Evolutionary conservation across 2,888 invertebrate genomes (phyloP).

Genomic region (Spilosoma lubricipeda): DNA sequence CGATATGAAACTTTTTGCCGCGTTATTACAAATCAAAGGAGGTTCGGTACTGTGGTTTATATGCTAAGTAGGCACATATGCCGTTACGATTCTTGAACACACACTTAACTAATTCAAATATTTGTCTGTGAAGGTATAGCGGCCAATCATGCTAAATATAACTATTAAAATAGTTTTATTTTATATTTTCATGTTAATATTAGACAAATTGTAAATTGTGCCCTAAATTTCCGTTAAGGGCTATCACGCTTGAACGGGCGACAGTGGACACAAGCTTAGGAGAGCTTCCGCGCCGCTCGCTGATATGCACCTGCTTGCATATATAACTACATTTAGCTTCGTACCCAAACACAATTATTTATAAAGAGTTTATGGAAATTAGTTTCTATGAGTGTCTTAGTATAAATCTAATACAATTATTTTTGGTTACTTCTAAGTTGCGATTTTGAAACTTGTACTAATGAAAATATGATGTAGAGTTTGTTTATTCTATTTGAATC

Average conservation of each 20-base stretch:
- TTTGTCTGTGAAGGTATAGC: neutral
- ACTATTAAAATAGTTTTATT: neutral
- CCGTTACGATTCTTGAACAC: neutral
- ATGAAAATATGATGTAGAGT: neutral
- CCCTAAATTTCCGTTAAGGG: slow-evolving; percentile 25
- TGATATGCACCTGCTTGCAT: slow-evolving; percentile 20
- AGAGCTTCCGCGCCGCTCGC: slow-evolving; percentile 23
- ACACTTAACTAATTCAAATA: neutral
- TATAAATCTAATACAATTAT: neutral
- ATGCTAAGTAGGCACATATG: neutral
- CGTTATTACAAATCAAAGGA: neutral
- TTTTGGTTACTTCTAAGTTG: too few relatives aligned
- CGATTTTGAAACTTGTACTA: neutral
- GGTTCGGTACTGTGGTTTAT: neutral
- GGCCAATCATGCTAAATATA: neutral
- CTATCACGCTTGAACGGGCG: slow-evolving; percentile 30
- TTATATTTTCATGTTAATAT: neutral
- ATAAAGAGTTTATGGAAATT: too few relatives aligned
- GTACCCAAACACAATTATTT: too few relatives aligned
- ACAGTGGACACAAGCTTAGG: slow-evolving; percentile 18
- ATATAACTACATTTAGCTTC: neutral
- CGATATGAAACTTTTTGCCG: neutral
- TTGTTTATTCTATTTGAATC: neutral
- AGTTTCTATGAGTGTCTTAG: neutral
- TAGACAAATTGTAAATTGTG: neutral